phyloP scores from a whole-genome alignment of 2,113 vertebrate genomes.

The Myotis lucifugus region DNA sequence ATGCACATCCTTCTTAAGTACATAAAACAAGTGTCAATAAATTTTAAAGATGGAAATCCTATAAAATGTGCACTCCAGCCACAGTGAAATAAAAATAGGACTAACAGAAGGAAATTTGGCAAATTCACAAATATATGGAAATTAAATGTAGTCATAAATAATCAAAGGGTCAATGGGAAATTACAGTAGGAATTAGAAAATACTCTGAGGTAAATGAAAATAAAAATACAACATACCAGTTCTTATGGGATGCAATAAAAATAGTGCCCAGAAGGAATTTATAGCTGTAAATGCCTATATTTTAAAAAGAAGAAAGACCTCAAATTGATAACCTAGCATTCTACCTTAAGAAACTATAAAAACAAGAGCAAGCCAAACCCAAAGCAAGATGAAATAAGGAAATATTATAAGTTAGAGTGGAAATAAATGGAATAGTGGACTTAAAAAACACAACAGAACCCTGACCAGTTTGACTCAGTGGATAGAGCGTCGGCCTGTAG shows the following conservation, averaged over 20 bases:
- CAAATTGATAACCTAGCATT: neutral
- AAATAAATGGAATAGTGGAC: neutral
- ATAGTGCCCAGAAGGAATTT: neutral
- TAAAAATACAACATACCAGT: neutral
- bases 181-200: conserved; percentile 34
- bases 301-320: neutral
- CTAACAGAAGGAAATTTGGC: neutral
- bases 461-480: too few species aligned
- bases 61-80: neutral
- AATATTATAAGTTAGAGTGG: neutral
- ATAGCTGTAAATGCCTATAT: neutral
- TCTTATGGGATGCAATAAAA: neutral
- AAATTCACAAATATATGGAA: neutral
- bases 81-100: neutral
- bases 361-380: neutral
- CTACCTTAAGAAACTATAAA: neutral
- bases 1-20: neutral
- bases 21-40: neutral
- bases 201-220: conserved; percentile 32
- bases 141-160: conserved; percentile 35
- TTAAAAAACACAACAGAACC: too few species aligned
- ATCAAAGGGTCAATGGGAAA: neutral
- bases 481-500: too few species aligned
- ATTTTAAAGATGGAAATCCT: neutral
- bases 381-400: neutral